Evolutionary conservation across 92 coral and sea anemone genomes (phyloP).

Genomic region (Porites rus): DNA sequence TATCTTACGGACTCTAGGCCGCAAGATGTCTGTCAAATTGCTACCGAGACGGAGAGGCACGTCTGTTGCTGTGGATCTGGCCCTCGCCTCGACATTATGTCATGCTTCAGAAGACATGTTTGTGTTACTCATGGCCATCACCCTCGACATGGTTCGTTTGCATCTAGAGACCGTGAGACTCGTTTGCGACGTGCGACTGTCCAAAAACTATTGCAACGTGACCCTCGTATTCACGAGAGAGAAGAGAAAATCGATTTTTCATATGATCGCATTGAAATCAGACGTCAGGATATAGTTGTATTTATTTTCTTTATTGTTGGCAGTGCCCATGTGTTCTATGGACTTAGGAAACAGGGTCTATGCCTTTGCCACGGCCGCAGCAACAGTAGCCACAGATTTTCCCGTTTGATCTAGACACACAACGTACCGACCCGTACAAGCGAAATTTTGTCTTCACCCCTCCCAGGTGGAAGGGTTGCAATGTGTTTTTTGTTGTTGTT

Average conservation of each 20-base stretch:
- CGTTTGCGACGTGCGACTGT: neutral
- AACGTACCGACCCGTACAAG: too few relatives aligned
- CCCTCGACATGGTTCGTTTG: neutral
- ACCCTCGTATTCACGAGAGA: neutral
- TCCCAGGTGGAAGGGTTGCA: neutral
- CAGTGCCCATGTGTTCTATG: neutral
- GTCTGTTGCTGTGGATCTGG: constrained; percentile 18
- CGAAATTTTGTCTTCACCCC: neutral
- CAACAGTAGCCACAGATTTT: too few relatives aligned
- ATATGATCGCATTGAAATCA: constrained; percentile 18
- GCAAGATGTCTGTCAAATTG: constrained; percentile 5
- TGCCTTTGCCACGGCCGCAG: too few relatives aligned
- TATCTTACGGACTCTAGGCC: neutral
- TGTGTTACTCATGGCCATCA: constrained; percentile 16
- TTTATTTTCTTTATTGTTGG: neutral
- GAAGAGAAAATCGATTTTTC: constrained; percentile 6
- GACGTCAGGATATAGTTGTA: constrained; percentile 16
- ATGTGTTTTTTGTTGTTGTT: neutral
- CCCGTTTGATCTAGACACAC: too few relatives aligned
- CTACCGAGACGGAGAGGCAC: constrained; percentile 30
- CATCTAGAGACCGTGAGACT: constrained; percentile 15
- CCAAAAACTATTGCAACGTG: neutral
- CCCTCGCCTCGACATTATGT: constrained; percentile 9
- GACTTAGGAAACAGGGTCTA: neutral
- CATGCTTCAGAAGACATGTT: neutral